Evolutionary conservation across 2,797 vertebrate species (phyloP).

Genomic region (Pseudochaenichthys georgianus): DNA sequence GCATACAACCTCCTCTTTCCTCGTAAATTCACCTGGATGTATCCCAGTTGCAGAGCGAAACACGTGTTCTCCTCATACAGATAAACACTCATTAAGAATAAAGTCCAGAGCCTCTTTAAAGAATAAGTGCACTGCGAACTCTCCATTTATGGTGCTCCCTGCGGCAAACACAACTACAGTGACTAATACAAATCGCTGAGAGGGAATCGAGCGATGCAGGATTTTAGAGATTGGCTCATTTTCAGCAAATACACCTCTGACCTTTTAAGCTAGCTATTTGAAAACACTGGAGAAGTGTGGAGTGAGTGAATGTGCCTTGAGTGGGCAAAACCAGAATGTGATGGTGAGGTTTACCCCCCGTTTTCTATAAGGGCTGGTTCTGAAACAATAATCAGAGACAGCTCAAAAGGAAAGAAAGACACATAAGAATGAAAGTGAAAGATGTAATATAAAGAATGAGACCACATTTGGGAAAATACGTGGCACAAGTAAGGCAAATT

Average conservation of each 20-base stretch:
- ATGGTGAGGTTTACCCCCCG: not conserved
- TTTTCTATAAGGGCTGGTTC: constrained; percentile 5
- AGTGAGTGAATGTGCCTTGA: constrained; percentile 9
- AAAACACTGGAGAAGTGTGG: constrained; percentile 15
- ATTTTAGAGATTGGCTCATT: constrained; percentile 48
- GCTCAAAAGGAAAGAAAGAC: constrained; percentile 19
- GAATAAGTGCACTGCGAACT: constrained; percentile 23
- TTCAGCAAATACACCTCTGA: constrained; percentile 47
- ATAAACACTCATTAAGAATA: constrained; percentile 32
- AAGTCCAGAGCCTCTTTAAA: constrained; percentile 25
- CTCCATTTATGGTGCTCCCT: constrained; percentile 51
- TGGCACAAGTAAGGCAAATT: not conserved
- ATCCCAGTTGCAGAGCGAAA: constrained; percentile 1
- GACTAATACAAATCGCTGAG: constrained; percentile 39
- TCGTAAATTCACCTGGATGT: constrained; percentile 21
- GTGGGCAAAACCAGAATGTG: constrained; percentile 23
- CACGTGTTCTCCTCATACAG: constrained; percentile 19
- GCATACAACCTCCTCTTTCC: constrained; percentile 26
- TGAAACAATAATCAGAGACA: constrained; percentile 28
- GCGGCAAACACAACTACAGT: constrained; percentile 18
- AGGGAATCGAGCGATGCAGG: constrained; percentile 19
- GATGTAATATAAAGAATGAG: not conserved
- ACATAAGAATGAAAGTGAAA: not conserved
- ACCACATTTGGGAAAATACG: constrained; percentile 13
- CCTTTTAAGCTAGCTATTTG: constrained; percentile 42